These are phyloP conservation scores for Triops longicaudatus DNA, from an alignment of 1,140 invertebrate genomes.

Conservation along the genomic window DNA sequence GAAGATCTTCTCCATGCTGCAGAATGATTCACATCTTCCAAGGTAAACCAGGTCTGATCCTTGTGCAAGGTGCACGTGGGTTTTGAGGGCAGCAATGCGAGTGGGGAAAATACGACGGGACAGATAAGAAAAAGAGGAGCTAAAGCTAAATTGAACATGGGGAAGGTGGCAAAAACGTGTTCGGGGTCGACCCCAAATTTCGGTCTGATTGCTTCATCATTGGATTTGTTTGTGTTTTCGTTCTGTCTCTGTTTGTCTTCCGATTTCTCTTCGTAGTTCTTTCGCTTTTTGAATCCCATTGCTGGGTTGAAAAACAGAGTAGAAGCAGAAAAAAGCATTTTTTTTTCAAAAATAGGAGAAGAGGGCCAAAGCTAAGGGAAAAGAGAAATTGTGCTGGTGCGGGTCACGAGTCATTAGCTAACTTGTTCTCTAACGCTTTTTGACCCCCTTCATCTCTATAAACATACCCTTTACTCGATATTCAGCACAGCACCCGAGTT, in stretches of 20 bases:
- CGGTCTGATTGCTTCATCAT: background rate
- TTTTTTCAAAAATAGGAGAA: background rate
- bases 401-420: slow-evolving; percentile 11
- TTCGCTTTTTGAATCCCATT: too few relatives aligned
- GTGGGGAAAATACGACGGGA: background rate
- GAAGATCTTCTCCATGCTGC: background rate
- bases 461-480: slow-evolving; percentile 2
- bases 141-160: background rate
- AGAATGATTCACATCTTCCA: background rate
- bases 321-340: background rate
- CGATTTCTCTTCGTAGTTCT: too few relatives aligned
- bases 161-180: background rate
- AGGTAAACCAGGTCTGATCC: background rate
- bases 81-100: background rate
- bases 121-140: background rate
- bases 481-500: background rate
- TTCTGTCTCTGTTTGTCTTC: background rate
- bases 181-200: background rate
- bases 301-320: too few relatives aligned
- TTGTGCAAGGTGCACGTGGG: background rate
- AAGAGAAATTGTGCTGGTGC: background rate
- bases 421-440: background rate
- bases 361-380: too few relatives aligned
- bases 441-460: background rate
- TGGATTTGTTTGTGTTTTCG: slow-evolving; percentile 1